phyloP scores from a whole-genome alignment of 2,113 vertebrate genomes.

The Corythornis madagascariensis region DNA sequence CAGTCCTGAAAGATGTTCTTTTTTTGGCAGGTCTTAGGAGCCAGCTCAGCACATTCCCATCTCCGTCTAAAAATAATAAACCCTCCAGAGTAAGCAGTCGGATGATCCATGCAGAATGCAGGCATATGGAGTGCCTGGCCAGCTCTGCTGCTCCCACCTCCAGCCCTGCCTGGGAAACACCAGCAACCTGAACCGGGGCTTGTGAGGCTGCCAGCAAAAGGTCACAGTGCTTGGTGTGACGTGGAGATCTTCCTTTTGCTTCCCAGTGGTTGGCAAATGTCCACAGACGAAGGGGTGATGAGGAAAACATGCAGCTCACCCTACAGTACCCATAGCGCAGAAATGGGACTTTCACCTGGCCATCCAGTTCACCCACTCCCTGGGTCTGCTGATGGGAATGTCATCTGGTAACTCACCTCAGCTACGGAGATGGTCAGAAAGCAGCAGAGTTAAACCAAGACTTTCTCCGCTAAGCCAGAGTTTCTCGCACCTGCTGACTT shows the following conservation, averaged over 20 bases:
- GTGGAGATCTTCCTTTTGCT: neutral
- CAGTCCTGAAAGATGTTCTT: conserved; percentile 28
- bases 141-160: neutral
- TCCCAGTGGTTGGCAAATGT: accelerated
- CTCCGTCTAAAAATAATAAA: conserved; percentile 67
- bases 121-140: accelerated
- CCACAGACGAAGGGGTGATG: accelerated
- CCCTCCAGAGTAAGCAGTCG: neutral
- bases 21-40: conserved; percentile 44
- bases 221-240: neutral
- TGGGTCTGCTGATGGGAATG: neutral
- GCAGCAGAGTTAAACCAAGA: neutral
- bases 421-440: neutral
- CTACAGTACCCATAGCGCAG: accelerated
- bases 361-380: accelerated
- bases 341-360: neutral
- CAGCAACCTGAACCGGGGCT: neutral
- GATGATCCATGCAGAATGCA: neutral
- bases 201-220: neutral
- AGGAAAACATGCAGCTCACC: accelerated
- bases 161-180: neutral
- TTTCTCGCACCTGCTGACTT: neutral
- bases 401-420: neutral
- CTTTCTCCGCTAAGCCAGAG: neutral
- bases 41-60: conserved; percentile 49